These are phyloP conservation scores for Takifugu ocellatus DNA, from an alignment of 2,797 vertebrate species.

Conservation along the genomic window DNA sequence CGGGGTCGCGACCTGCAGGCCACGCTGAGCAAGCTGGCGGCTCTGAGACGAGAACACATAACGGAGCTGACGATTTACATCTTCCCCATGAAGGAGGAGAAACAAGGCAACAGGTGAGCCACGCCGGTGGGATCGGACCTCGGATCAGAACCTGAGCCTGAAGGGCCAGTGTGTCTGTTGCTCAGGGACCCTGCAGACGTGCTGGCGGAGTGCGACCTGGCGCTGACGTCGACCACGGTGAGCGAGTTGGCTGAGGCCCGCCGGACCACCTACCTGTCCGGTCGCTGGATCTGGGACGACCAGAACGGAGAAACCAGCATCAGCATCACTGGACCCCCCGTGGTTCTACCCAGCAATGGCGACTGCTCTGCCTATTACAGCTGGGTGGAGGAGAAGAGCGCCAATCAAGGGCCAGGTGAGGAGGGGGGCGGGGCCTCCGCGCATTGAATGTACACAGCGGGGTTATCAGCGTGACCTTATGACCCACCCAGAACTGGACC, in stretches of 20 bases:
- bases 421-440: background rate
- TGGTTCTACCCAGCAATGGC: conserved; percentile 90
- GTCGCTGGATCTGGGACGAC: conserved; percentile 96
- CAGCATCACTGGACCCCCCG: conserved; percentile 89
- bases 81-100: conserved; percentile 90
- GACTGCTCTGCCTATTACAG: conserved; percentile 96
- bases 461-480: background rate
- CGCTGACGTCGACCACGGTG: conserved; percentile 93
- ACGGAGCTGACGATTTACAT: conserved; percentile 89
- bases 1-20: conserved; percentile 77
- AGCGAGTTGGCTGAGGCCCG: conserved; percentile 93
- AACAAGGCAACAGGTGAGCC: conserved; percentile 82
- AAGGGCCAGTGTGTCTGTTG: background rate
- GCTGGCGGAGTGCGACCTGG: conserved; percentile 83
- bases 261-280: conserved; percentile 92
- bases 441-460: background rate
- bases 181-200: conserved; percentile 86
- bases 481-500: conserved; percentile 82
- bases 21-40: conserved; percentile 79
- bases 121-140: background rate
- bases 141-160: too few relatives aligned
- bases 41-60: conserved; percentile 81
- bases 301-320: conserved; percentile 97
- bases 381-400: conserved; percentile 96
- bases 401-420: conserved; percentile 89